These are phyloP conservation scores for Apodemus sylvaticus DNA, from an alignment of 2,113 vertebrate species.

Conservation along the genomic window DNA sequence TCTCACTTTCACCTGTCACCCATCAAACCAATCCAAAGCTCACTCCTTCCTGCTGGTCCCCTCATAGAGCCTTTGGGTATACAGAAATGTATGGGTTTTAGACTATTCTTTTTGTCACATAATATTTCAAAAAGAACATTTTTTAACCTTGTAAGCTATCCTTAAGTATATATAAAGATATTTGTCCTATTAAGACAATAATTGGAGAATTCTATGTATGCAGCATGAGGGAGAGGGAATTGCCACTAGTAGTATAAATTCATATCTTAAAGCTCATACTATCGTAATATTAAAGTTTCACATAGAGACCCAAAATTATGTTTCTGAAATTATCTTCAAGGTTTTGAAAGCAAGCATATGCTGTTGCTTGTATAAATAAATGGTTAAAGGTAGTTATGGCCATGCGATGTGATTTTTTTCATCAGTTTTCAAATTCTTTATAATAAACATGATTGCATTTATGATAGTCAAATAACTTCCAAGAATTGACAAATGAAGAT, in stretches of 20 bases:
- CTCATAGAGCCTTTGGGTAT: background rate
- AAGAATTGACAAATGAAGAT: background rate
- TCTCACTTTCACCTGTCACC: background rate
- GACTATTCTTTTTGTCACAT: background rate
- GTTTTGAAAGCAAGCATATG: background rate
- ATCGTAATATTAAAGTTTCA: constrained; percentile 23
- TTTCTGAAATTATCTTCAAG: constrained; percentile 3
- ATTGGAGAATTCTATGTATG: background rate
- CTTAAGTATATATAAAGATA: background rate
- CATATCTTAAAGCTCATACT: background rate
- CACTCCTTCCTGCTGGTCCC: background rate
- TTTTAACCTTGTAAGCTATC: background rate
- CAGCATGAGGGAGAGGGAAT: background rate
- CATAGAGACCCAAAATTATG: background rate
- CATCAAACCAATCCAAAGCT: background rate
- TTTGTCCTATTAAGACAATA: background rate
- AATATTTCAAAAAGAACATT: background rate
- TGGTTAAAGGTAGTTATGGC: background rate
- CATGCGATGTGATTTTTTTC: background rate
- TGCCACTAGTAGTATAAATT: background rate
- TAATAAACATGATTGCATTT: background rate
- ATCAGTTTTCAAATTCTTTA: background rate
- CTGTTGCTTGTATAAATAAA: background rate
- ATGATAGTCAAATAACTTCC: background rate
- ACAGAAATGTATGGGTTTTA: background rate